These are phyloP conservation scores for Apodemus sylvaticus DNA, from an alignment of 2,113 vertebrate genomes.

Conservation along the genomic window DNA sequence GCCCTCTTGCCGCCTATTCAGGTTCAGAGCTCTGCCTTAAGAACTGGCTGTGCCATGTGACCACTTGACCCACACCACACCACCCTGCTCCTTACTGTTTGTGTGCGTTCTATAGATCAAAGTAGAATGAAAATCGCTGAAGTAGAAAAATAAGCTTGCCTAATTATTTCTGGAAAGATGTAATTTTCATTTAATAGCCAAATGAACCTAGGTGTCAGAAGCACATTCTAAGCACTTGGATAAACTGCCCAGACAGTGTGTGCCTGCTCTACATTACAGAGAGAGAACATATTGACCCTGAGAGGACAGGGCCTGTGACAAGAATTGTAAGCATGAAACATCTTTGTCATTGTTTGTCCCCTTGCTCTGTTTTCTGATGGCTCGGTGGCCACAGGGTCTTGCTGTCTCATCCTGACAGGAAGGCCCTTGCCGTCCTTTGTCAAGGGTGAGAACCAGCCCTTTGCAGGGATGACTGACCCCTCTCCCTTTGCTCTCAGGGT, in stretches of 20 bases:
- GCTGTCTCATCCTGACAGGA: conserved; percentile 76
- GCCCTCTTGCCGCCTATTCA: neutral
- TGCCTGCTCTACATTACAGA: neutral
- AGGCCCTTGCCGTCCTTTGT: conserved; percentile 49
- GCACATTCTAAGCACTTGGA: neutral
- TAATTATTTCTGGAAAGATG: conserved; percentile 26
- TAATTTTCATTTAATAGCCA: neutral
- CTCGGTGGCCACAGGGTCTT: conserved; percentile 13
- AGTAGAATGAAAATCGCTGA: neutral
- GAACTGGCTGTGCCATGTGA: neutral
- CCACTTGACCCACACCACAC: neutral
- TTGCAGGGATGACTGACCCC: conserved; percentile 67
- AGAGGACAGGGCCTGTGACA: conserved; percentile 8
- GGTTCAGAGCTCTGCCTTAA: neutral
- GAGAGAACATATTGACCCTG: neutral
- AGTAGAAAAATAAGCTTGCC: conserved; percentile 19
- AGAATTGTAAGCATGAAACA: neutral
- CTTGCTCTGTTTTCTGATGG: conserved; percentile 8
- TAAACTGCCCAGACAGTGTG: neutral
- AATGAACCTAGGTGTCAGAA: conserved; percentile 13
- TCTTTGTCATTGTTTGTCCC: conserved; percentile 62
- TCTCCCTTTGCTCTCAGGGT: conserved; percentile 74
- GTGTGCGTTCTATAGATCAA: neutral
- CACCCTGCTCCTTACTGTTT: neutral
- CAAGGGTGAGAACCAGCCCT: conserved; percentile 62